phyloP scores from a whole-genome alignment of 2,888 invertebrate genomes.

The Cosmia pyralina region DNA sequence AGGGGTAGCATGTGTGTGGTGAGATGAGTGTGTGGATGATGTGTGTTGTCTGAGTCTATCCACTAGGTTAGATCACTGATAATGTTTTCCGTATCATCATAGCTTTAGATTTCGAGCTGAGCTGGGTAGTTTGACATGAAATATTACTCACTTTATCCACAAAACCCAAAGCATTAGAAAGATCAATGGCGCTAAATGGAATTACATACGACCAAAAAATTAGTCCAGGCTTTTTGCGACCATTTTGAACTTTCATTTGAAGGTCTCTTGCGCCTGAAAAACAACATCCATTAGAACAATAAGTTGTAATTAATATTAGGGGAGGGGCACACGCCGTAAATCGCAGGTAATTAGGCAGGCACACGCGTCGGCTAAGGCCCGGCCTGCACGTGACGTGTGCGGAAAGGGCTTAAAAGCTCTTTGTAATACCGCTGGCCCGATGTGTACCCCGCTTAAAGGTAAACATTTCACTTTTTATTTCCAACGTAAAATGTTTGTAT shows the following conservation, averaged over 20 bases:
- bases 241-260: constrained; percentile 66
- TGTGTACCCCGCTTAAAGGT: constrained; percentile 72
- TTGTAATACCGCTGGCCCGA: constrained; percentile 69
- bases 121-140: neutral
- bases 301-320: constrained; percentile 81
- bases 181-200: constrained; percentile 32
- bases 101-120: no score
- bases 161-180: constrained; percentile 16
- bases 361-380: constrained; percentile 66
- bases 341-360: constrained; percentile 84
- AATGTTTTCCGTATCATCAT: no score
- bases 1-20: no score
- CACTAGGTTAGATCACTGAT: no score
- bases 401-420: constrained; percentile 80
- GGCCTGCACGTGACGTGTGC: constrained; percentile 79
- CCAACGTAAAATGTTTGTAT: constrained; percentile 57
- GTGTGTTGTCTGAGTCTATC: no score
- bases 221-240: constrained; percentile 57
- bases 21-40: no score
- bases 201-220: constrained; percentile 56
- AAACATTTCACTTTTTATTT: constrained; percentile 72
- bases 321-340: constrained; percentile 77
- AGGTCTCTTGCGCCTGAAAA: constrained; percentile 63
- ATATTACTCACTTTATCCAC: constrained; percentile 13
- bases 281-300: constrained; percentile 71